These are phyloP conservation scores for Oryzias melastigma DNA, from an alignment of 2,113 vertebrate genomes.

Conservation along the genomic window DNA sequence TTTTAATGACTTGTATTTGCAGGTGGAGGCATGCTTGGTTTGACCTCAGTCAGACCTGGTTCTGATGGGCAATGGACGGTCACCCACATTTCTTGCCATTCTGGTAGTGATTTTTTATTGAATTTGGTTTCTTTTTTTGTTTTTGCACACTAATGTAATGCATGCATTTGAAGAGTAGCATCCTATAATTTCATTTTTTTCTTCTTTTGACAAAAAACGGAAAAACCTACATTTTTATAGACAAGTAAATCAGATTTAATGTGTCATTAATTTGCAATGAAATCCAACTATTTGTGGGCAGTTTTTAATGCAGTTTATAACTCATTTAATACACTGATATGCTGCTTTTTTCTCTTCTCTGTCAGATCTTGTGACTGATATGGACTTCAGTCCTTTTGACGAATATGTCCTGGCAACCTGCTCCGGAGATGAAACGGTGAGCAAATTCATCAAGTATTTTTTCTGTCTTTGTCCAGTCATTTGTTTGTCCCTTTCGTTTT, in stretches of 20 bases:
- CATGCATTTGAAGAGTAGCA: too few relatives aligned
- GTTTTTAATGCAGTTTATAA: not conserved
- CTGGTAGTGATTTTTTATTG: slow-evolving; percentile 71
- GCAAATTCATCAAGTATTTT: slow-evolving; percentile 21
- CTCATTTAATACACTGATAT: not conserved
- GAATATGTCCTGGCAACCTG: slow-evolving; percentile 87
- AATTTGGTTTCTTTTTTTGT: too few relatives aligned
- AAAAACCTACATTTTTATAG: too few relatives aligned
- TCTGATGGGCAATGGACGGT: slow-evolving; percentile 78
- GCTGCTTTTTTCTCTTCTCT: slow-evolving; percentile 12
- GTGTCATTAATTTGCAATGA: not conserved
- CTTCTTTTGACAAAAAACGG: too few relatives aligned
- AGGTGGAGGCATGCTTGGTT: slow-evolving; percentile 85
- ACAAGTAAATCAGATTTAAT: too few relatives aligned
- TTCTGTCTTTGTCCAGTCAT: not conserved
- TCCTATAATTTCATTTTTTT: too few relatives aligned
- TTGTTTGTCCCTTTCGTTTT: not conserved
- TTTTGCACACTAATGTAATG: too few relatives aligned
- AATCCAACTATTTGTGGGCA: not conserved
- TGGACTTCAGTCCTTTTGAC: slow-evolving; percentile 95
- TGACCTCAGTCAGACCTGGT: slow-evolving; percentile 79
- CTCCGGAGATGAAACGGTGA: slow-evolving; percentile 87
- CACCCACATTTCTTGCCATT: slow-evolving; percentile 86
- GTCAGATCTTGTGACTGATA: slow-evolving; percentile 88
- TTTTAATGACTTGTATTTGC: slow-evolving; percentile 16